Percentiles rank a stretch among this genome's conserved stretches.
phyloP scores from a whole-genome alignment of 2,888 invertebrate species.

The Panzeria rudis region DNA sequence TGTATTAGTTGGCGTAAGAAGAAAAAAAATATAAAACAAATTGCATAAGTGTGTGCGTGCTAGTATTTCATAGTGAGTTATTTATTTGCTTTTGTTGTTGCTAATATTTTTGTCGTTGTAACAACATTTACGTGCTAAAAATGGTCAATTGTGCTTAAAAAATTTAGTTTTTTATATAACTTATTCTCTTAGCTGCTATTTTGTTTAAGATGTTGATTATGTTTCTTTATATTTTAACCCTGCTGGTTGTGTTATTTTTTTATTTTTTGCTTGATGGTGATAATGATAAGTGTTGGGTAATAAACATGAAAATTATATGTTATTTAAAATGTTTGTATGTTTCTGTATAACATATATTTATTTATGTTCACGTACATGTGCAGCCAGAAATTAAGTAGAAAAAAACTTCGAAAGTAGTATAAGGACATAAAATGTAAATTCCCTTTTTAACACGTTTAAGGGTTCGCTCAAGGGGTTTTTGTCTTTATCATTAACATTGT shows the following conservation, averaged over 20 bases:
- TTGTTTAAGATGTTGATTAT: slow-evolving; percentile 40
- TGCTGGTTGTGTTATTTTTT: slow-evolving; percentile 8
- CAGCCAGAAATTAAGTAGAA: neutral
- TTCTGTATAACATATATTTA: neutral
- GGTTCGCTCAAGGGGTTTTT: slow-evolving; percentile 38
- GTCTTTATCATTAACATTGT: slow-evolving; percentile 40
- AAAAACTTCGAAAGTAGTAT: neutral
- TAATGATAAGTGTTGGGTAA: slow-evolving; percentile 71
- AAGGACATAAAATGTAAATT: slow-evolving; percentile 27
- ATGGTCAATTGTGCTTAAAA: slow-evolving; percentile 66
- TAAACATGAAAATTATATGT: slow-evolving; percentile 71
- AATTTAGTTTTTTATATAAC: no score
- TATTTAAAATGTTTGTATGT: slow-evolving; percentile 58
- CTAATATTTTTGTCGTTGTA: slow-evolving; percentile 45
- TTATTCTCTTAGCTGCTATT: slow-evolving; percentile 52
- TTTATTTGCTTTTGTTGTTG: slow-evolving; percentile 47
- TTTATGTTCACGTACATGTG: slow-evolving; percentile 7
- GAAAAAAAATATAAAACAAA: neutral
- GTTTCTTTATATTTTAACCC: slow-evolving; percentile 36
- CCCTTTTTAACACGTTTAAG: slow-evolving; percentile 47
- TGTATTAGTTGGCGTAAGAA: neutral
- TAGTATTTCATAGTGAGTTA: slow-evolving; percentile 31
- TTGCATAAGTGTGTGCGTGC: neutral
- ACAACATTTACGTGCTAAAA: slow-evolving; percentile 68
- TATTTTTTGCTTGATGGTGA: slow-evolving; percentile 51